phyloP scores from a whole-genome alignment of 2,113 vertebrate species.

The Parotia lawesii region DNA sequence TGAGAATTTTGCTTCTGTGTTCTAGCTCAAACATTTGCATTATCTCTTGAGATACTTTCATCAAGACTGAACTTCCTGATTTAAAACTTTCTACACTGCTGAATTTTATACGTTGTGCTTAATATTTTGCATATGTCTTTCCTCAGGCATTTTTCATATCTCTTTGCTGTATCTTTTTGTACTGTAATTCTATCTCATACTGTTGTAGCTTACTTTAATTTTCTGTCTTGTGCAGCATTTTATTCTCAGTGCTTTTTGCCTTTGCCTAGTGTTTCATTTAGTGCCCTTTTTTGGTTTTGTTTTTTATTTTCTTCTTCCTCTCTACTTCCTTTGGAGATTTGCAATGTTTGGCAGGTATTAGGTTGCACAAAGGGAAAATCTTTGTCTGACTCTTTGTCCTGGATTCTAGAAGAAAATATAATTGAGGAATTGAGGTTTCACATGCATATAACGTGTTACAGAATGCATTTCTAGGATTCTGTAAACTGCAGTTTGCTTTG shows the following conservation, averaged over 20 bases:
- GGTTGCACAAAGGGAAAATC: not conserved
- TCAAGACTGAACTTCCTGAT: not conserved
- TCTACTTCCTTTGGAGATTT: not conserved
- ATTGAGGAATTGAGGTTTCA: not conserved
- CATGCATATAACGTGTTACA: not conserved
- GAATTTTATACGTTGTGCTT: not conserved
- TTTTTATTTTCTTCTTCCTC: not conserved
- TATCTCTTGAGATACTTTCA: not conserved
- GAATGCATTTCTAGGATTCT: not conserved
- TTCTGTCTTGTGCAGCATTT: not conserved
- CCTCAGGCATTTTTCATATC: not conserved
- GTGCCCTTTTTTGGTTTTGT: not conserved
- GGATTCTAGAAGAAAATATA: not conserved
- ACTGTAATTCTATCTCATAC: not conserved
- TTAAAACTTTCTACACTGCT: not conserved
- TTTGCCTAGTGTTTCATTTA: not conserved
- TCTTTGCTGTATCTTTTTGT: not conserved
- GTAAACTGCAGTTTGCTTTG: not conserved
- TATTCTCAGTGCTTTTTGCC: not conserved
- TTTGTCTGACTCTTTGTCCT: not conserved
- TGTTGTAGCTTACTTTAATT: not conserved
- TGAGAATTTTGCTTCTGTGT: not conserved
- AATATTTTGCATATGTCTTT: not conserved
- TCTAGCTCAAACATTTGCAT: not conserved
- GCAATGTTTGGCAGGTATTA: not conserved